Percentiles rank a stretch among this genome's conserved stretches.
Evolutionary conservation across 1,140 invertebrate genomes (phyloP).

Genomic region (Drosophila tsacasi): DNA sequence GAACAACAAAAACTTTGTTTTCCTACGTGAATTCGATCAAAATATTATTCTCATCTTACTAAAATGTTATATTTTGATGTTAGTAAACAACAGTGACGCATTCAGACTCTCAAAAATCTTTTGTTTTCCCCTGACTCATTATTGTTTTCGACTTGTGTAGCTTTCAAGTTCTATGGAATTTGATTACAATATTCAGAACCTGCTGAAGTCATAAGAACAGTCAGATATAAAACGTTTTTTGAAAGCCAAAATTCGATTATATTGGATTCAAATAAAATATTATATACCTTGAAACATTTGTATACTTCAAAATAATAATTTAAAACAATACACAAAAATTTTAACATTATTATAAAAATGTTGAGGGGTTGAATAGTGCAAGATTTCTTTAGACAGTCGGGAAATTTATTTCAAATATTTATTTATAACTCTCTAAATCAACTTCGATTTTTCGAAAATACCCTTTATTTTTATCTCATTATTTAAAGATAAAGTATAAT

Average conservation of each 20-base stretch:
- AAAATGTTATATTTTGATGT: slow-evolving; percentile 21
- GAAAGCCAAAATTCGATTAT: no score
- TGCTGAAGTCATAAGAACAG: neutral
- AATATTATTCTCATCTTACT: slow-evolving; percentile 9
- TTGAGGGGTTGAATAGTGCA: neutral
- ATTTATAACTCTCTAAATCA: neutral
- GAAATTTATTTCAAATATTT: neutral
- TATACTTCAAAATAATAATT: neutral
- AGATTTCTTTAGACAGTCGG: neutral
- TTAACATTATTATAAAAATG: neutral
- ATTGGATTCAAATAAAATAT: no score
- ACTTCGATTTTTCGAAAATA: neutral
- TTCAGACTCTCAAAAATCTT: slow-evolving; percentile 4
- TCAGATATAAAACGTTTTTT: neutral
- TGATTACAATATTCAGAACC: neutral
- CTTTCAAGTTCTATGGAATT: slow-evolving; percentile 1
- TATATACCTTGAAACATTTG: no score
- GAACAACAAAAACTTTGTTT: slow-evolving; percentile 13
- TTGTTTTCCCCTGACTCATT: slow-evolving; percentile 25
- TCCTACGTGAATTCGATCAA: neutral
- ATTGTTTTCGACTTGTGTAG: slow-evolving; percentile 11
- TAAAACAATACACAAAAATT: neutral
- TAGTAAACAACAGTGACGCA: slow-evolving; percentile 32
- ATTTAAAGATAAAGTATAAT: neutral
- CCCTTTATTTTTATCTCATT: neutral